A percentile compares a stretch with the other conserved stretches of the same genome.
Conservation (phyloP, 1,140 invertebrate species). For the Andricus grossulariae region DNA sequence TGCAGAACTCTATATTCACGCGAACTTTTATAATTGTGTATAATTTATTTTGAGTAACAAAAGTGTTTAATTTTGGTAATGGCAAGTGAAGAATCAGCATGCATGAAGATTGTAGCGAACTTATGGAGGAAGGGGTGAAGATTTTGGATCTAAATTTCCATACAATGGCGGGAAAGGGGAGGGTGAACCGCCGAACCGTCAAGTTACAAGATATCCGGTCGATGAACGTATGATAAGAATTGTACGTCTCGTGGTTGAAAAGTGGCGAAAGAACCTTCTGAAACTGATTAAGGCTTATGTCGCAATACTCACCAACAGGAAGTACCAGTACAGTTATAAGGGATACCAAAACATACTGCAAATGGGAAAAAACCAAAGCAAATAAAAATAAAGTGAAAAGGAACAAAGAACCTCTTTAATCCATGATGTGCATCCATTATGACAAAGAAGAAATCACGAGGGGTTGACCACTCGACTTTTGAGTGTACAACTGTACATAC, state of each 20-base stretch:
- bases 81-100: neutral
- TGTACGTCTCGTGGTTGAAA: constrained; percentile 9
- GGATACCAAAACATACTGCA: neutral
- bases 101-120: constrained; percentile 17
- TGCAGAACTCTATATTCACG: no score
- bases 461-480: no score
- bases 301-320: constrained; percentile 3
- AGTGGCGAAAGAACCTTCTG: constrained; percentile 11
- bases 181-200: constrained; percentile 20
- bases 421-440: no score
- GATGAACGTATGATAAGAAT: constrained; percentile 20
- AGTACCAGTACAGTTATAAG: neutral
- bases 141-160: constrained; percentile 25
- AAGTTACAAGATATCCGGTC: constrained; percentile 29
- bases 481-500: no score
- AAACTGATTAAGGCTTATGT: constrained; percentile 1
- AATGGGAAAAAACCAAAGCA: neutral
- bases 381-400: neutral
- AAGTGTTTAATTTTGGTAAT: neutral
- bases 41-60: neutral
- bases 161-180: constrained; percentile 21
- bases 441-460: no score
- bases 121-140: constrained; percentile 16
- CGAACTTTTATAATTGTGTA: no score
- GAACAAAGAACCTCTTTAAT: neutral